Percentiles rank a stretch among this genome's conserved stretches.
These are phyloP conservation scores for Cylloceria caligata DNA, from an alignment of 2,888 invertebrate species.

Conservation along the genomic window DNA sequence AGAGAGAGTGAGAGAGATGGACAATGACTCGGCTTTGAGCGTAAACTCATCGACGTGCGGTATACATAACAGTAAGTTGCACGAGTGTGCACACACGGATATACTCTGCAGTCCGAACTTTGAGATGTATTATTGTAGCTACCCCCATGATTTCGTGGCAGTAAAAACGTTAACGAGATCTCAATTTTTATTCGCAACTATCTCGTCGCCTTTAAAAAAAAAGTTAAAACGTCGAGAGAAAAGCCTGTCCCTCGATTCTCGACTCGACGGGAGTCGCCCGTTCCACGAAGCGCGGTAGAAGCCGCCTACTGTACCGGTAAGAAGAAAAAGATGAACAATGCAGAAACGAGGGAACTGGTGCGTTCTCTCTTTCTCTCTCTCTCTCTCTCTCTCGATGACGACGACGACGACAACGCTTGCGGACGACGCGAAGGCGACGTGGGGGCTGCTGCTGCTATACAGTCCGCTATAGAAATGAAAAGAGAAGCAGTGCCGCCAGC, in stretches of 20 bases:
- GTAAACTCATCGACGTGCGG: slow-evolving; percentile 67
- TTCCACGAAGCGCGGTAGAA: slow-evolving; percentile 44
- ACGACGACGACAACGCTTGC: slow-evolving; percentile 36
- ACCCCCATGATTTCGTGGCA: slow-evolving; percentile 1
- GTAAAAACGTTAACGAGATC: slow-evolving; percentile 1
- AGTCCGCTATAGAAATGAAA: slow-evolving; percentile 69
- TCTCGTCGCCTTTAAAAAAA: slow-evolving; percentile 20
- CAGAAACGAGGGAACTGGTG: slow-evolving; percentile 54
- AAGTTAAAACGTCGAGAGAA: slow-evolving; percentile 48
- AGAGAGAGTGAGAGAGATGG: slow-evolving; percentile 60
- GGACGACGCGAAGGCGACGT: slow-evolving; percentile 51
- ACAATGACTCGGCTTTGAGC: slow-evolving; percentile 59
- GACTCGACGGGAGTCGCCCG: slow-evolving; percentile 22
- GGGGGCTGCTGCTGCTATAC: slow-evolving; percentile 2
- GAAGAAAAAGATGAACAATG: slow-evolving; percentile 62
- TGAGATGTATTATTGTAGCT: slow-evolving; percentile 35
- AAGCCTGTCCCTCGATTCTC: slow-evolving; percentile 24
- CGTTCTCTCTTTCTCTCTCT: too few relatives aligned
- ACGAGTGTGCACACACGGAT: slow-evolving; percentile 37
- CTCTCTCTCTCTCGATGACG: slow-evolving; percentile 16
- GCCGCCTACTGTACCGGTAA: background rate
- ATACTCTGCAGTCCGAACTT: slow-evolving; percentile 6
- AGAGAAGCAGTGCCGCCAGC: slow-evolving; percentile 43
- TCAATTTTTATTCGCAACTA: slow-evolving; percentile 36
- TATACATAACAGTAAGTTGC: slow-evolving; percentile 45